Evolutionary conservation across 1,140 invertebrate genomes (phyloP), one percentile per base, ranked within the genome.

Genomic region (Brachionus manjavacas): DNA sequence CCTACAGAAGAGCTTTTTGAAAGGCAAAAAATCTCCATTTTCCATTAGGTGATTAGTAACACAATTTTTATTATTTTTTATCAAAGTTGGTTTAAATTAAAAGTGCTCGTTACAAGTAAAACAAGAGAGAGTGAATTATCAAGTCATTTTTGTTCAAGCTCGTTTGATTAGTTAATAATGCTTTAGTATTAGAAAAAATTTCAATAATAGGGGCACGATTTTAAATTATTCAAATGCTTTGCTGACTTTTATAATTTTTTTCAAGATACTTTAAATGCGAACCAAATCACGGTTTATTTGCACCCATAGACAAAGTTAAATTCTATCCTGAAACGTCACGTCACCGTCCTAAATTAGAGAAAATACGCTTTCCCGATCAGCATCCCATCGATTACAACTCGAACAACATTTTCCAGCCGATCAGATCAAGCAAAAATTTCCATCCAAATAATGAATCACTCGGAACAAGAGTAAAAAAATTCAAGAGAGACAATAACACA

Each of bases 241-340:
- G n/a, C 16, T 28, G 16, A 72, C 25, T 49, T 76, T 76, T 76
- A 25, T 25, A 23, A 20, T 76, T 76, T 49, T 41, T 43, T 25
- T 74, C n/a, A 74, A 76, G 72, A 76, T 90, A 89, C 85, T 90
- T 90, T 85, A 84, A 86, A 16, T 89, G 88, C 85, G 52, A 79
- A 35, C 84, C 85, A 7, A 87, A 87, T 35, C 87, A 88, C 83
- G 89, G 89, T 14, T 87, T 90, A 80, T 89, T 89, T 85, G 89
- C 88, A 20, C 89, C 88, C 8, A 81, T 86, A 49, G 87, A 88
- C 12, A 88, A 88, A 85, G 88, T 89, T 12, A 39, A 78, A 74
- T 31, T 81, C 11, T 20, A 70, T 16, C 25, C 25, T 9, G 7
- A n/a, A 28, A 1, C 66, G 66, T 35, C 23, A 12, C 11, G 39